Base-by-base conservation (phyloP, 2,113 vertebrate genomes). In the Eulacestoma nigropectus region DNA sequence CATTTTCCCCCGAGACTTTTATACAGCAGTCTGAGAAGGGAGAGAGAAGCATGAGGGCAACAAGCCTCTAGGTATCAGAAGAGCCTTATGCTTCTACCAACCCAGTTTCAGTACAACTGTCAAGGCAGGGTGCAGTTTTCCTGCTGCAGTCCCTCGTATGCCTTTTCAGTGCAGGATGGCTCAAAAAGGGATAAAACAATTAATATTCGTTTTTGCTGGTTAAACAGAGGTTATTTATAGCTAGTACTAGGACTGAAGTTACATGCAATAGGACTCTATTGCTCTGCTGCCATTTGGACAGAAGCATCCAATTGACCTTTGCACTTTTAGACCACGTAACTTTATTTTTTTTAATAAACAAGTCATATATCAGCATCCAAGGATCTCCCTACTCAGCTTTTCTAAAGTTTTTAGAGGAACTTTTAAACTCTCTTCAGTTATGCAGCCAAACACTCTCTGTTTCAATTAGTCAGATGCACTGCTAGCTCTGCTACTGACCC, bases 1-100 rank as follows among this genome's bases (percentile, higher is more conserved):
- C 16, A 1, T 49, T 63, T 87, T 33, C 2, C 2, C 0, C 0
- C 3, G 8, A 44, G 44, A 44, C 16, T 76, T 55, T 6, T 11
- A 14, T 11, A 46, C 6, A 33, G 56, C 52, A 50, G 25, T 33
- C 27, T 89, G 25, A 27, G 9, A 2, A 20, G 13, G 29, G 33
- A 44, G 56, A 70, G 55, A 41, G 19, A 70, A 35, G 33, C 21
- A 6, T 7, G 60, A 57, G 47, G 39, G 42, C 20, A 19, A 10
- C 7, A 16, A 42, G 33, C 18, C 64, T 47, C 16, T 14, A 8
- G 65, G 30, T 44, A 84, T 33, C 39, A 29, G 35, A 46, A 81
- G n/a, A 59, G 65, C 33, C 42, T 55, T 33, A 16, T 2, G 3
- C 33, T 72, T 68, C 49, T 20, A 30, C 49, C 44, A 46, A 47